Base-by-base conservation (phyloP, 2,113 vertebrate genomes). In the Zapornia atra region DNA sequence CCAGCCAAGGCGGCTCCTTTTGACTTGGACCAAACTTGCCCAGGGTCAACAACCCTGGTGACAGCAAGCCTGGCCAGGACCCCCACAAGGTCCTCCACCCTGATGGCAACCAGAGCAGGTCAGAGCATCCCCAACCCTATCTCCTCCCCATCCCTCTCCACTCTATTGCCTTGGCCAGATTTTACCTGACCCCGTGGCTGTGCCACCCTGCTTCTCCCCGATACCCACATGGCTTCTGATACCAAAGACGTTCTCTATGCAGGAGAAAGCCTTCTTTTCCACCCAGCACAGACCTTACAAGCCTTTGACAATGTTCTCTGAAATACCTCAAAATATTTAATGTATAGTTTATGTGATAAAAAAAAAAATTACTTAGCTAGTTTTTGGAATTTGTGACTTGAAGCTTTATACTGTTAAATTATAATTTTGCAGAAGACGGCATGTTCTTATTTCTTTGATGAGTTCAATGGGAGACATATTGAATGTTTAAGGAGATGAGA, bases 251-350 rank as follows among this genome's bases (percentile, higher is more conserved):
- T 97, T 93, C 94, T 96, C 97, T 96, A 73, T 75, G 57, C 92
- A 96, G 97, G 98, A 94, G 98, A 98, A 96, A 94, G 90, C 86
- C 88, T 90, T 96, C 96, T 96, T 96, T 96, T 97, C 96, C 95
- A 95, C 98, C 99, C 98, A 98, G 98, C 98, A 98, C 98, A 98
- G 98, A 99, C 98, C 98, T 96, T 98, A 99, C 98, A 99, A 99
- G 99, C 98, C 98, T 99, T 99, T 99, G 99, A 99, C 99, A 99
- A 99, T 99, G 99, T 99, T 99, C 99, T 99, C 99, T 99, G 99
- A 99, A 99, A 99, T 99, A 99, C 99, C 99, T 99, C 99, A 99
- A 99, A 94, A 99, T 99, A 98, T 99, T 99, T 99, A 99, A 98
- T 99, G 99, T 99, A 99, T 99, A 99, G 98, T 99, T 99, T 99